Evolutionary conservation across 2,888 invertebrate genomes (phyloP).

Genomic region (Choreutis nemorana): DNA sequence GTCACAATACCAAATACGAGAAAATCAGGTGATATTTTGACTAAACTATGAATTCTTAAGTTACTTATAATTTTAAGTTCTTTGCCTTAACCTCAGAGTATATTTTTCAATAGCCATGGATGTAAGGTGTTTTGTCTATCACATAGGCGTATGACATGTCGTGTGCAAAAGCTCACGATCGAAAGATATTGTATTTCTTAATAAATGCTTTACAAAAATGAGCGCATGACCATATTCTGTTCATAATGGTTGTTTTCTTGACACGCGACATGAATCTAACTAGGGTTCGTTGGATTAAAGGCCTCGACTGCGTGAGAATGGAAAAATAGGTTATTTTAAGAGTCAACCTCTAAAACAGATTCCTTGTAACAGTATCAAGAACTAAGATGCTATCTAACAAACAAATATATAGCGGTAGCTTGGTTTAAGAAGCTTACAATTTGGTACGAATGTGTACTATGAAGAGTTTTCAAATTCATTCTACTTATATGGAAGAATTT

Average conservation of each 20-base stretch:
- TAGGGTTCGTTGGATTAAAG: constrained; percentile 14
- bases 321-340: neutral
- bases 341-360: constrained; percentile 6
- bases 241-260: constrained; percentile 11
- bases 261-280: constrained; percentile 9
- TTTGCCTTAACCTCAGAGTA: too few relatives aligned
- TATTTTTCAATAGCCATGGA: too few relatives aligned
- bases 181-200: constrained; percentile 43
- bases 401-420: neutral
- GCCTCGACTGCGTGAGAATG: constrained; percentile 4
- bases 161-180: constrained; percentile 47
- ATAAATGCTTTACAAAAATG: constrained; percentile 46
- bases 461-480: too few relatives aligned
- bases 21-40: constrained; percentile 47
- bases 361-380: neutral
- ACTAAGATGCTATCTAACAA: neutral
- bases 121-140: too few relatives aligned
- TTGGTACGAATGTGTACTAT: too few relatives aligned
- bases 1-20: constrained; percentile 46
- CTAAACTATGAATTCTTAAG: too few relatives aligned
- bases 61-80: too few relatives aligned
- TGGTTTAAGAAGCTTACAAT: too few relatives aligned
- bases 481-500: too few relatives aligned
- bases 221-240: constrained; percentile 35
- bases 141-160: constrained; percentile 22